Evolutionary conservation across 2,888 invertebrate species (phyloP), one percentile per base, ranked within the genome.

Genomic region (Eudemis profundana): DNA sequence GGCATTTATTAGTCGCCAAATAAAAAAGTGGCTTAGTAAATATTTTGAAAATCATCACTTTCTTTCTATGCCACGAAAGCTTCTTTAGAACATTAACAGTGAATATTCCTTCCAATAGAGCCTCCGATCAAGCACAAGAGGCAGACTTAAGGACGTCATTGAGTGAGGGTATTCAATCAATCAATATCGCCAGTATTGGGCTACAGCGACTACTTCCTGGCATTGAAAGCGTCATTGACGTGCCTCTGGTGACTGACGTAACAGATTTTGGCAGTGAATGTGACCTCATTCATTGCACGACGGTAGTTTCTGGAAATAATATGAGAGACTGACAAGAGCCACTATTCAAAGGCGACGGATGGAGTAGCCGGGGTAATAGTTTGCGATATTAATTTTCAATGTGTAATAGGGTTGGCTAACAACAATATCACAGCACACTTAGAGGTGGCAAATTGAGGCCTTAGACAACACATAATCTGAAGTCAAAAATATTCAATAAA

Each of bases 161-260:
- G 29, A 29, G 56, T 38, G 51, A 8, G 49, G 53, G 27, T 29
- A 42, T 29, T 17, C 29, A 27, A 54, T 54, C 54, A 56, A 44
- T 56, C 56, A 56, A 56, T 56, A 56, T 44, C 56, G 27, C 42
- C 56, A 53, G 14, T 23, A 38, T 38, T 53, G 23, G 23, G 21
- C 38, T 50, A 14, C 40, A 56, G 42, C 29, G n/a, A 27, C 12
- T 15, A 36, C 15, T 40, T 53, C 23, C 42, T 42, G 42, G n/a
- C 56, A 56, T 42, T 56, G 56, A 54, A 54, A 27, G 56, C 56
- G 14, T 42, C 56, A 56, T 44, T 56, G 27, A 56, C 27, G 23
- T 42, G 42, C 27, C 12, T 54, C 27, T 36, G 54, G 54, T 54
- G 56, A 56, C 56, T 56, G 56, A 56, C 56, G 42, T 56, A 44